Conservation (phyloP, 2,888 invertebrate genomes). For the Dermolepida albohirtum region DNA sequence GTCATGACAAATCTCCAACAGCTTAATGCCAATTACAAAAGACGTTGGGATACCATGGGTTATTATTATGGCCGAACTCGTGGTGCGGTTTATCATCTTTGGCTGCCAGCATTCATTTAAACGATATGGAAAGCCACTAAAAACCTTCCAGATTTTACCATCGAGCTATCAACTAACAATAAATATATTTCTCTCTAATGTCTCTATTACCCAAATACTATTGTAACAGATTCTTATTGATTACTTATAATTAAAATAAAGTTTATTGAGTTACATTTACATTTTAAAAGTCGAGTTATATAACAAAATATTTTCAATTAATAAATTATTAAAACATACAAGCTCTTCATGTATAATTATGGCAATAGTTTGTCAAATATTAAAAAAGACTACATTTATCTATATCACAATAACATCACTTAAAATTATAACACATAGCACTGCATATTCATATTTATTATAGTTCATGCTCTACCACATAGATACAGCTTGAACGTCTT, state of each 20-base stretch:
- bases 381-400: conserved; percentile 47
- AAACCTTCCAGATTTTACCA: too few relatives aligned
- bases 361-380: conserved; percentile 38
- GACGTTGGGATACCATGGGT: too few relatives aligned
- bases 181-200: too few relatives aligned
- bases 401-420: conserved; percentile 63
- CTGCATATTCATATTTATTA: conserved; percentile 49
- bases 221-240: too few relatives aligned
- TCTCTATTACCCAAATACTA: too few relatives aligned
- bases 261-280: conserved; percentile 23
- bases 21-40: too few relatives aligned
- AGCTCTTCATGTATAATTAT: conserved; percentile 29
- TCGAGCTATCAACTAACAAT: too few relatives aligned
- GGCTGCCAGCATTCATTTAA: too few relatives aligned
- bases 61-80: too few relatives aligned
- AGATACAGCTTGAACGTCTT: conserved; percentile 67
- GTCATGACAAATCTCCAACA: too few relatives aligned
- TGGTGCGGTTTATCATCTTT: too few relatives aligned
- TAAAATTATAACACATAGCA: conserved; percentile 55
- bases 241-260: background rate
- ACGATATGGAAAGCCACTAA: too few relatives aligned
- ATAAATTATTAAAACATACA: conserved; percentile 18
- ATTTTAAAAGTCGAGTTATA: conserved; percentile 1
- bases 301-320: conserved; percentile 23
- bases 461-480: conserved; percentile 67